These are phyloP conservation scores for Chouioia cunea DNA, from an alignment of 2,888 invertebrate species.

Conservation along the genomic window DNA sequence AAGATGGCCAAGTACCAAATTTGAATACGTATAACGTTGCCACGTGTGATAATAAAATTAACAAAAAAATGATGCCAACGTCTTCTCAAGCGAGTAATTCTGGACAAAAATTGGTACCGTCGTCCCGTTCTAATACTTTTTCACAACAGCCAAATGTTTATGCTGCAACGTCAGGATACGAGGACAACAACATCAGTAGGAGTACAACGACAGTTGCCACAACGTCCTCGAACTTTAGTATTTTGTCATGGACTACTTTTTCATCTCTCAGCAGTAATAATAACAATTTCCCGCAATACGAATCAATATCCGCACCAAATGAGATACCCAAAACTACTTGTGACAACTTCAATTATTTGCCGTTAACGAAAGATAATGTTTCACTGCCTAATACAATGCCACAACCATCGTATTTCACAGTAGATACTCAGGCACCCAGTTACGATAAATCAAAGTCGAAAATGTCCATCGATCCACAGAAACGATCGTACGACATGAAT, in stretches of 20 bases:
- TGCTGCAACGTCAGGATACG: slow-evolving; percentile 60
- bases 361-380: slow-evolving; percentile 41
- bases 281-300: slow-evolving; percentile 51
- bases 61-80: slow-evolving; percentile 51
- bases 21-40: slow-evolving; percentile 46
- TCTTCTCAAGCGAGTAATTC: slow-evolving; percentile 31
- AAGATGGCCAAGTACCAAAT: slow-evolving; percentile 53
- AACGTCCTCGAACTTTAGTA: slow-evolving; percentile 61
- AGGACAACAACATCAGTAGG: slow-evolving; percentile 56
- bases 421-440: slow-evolving; percentile 41
- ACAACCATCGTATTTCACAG: slow-evolving; percentile 46
- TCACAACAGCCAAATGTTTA: slow-evolving; percentile 50
- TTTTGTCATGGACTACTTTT: slow-evolving; percentile 22
- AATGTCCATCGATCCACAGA: slow-evolving; percentile 56
- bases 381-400: slow-evolving; percentile 43
- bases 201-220: slow-evolving; percentile 65
- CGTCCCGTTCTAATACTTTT: slow-evolving; percentile 47
- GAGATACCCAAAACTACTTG: slow-evolving; percentile 57
- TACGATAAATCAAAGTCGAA: slow-evolving; percentile 61
- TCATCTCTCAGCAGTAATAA: slow-evolving; percentile 42
- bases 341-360: slow-evolving; percentile 60
- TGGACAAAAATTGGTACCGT: slow-evolving; percentile 47
- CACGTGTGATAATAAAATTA: slow-evolving; percentile 55
- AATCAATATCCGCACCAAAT: slow-evolving; percentile 41
- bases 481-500: slow-evolving; percentile 56